Evolutionary conservation across 2,797 vertebrate genomes (phyloP).

Genomic region (Choloepus didactylus): DNA sequence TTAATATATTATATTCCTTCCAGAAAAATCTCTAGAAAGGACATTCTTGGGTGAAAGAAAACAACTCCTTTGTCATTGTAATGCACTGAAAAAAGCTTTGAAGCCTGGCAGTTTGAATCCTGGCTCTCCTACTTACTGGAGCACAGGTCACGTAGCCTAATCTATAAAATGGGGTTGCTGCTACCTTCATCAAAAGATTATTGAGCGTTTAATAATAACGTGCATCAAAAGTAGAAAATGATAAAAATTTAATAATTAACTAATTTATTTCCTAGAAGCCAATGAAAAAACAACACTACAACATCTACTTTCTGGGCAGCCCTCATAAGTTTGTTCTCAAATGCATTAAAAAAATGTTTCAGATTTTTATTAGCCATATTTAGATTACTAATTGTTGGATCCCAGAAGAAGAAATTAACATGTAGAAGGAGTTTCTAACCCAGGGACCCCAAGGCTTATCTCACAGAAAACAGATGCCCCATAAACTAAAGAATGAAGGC

Average conservation of each 20-base stretch:
- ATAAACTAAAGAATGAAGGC: no score
- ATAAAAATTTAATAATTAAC: slow-evolving; percentile 26
- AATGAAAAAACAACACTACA: background rate
- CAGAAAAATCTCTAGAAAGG: background rate
- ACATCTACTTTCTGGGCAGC: slow-evolving; percentile 20
- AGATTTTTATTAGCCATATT: slow-evolving; percentile 51
- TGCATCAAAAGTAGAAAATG: background rate
- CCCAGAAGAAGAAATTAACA: no score
- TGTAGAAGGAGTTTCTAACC: no score
- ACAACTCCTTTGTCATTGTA: background rate
- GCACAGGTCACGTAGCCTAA: background rate
- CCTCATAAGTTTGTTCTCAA: slow-evolving; percentile 23
- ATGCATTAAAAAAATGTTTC: slow-evolving; percentile 31
- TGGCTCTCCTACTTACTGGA: background rate
- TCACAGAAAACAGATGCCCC: no score
- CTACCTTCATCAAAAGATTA: background rate
- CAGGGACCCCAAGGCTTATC: no score
- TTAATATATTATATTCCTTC: background rate
- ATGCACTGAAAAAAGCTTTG: background rate
- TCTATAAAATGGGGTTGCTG: background rate
- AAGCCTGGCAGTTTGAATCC: background rate
- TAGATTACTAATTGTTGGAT: no score
- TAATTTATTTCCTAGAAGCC: slow-evolving; percentile 11
- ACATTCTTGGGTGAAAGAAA: background rate
- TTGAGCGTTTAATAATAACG: slow-evolving; percentile 26